Evolutionary conservation across 2,888 invertebrate species (phyloP), one percentile per base, ranked within the genome.

Genomic region (Anticlea derivata): DNA sequence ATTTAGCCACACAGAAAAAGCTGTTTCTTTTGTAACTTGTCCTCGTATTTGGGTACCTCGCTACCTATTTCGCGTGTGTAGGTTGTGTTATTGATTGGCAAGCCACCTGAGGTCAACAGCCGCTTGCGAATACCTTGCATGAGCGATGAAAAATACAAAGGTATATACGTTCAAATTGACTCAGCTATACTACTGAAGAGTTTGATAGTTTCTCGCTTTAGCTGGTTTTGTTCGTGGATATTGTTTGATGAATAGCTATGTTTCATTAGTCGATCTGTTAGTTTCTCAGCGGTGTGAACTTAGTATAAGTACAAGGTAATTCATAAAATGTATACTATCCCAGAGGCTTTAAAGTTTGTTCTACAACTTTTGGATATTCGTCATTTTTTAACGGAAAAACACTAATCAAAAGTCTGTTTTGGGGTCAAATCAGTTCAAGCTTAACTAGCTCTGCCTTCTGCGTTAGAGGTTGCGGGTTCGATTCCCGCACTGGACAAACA

Each of bases 31-130:
- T 34, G 12, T 12, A 29, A 20, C 10, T 6, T 30, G 38, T 24
- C 22, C 17, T 24, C 10, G 7, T 55, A 22, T 50, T 46, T 29
- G 24, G 23, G 33, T 29, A 38, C 13, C 17, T 17, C 17, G 17
- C 34, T 48, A 31, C 8, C 17, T 39, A 11, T 29, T 60, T 59
- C 43, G 45, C 53, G 44, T 55, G 67, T 67, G 63, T 60, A 62
- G 57, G 66, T 66, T 62, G 55, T 54, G 55, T 43, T 84, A 85
- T 86, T 80, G 84, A 86, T 86, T 84, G 75, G 72, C 69, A 67
- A 52, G 43, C 45, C 50, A 66, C 66, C 61, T 67, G 67, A 58
- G 72, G 72, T 69, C 75, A 68, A 66, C 68, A 33, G 71, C 68
- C 71, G 66, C 65, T 75, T 70, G 81, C 78, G 66, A 80, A 81